Evolutionary conservation across 2,888 invertebrate species (phyloP).

Genomic region (Lydus trimaculatus): DNA sequence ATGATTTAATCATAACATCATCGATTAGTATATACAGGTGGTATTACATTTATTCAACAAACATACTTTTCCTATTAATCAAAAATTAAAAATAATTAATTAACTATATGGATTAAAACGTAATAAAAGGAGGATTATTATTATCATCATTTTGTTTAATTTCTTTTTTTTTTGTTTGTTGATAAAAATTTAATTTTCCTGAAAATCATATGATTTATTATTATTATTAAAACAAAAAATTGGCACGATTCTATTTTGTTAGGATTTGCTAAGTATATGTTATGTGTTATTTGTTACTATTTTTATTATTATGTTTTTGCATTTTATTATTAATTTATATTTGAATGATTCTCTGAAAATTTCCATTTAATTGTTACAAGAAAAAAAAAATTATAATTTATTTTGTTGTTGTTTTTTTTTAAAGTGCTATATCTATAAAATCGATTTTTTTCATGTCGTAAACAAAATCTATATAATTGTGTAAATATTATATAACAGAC

Average conservation of each 20-base stretch:
- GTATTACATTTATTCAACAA: background rate
- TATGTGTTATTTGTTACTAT: background rate
- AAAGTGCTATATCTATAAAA: background rate
- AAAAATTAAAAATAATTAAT: background rate
- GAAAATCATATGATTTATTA: background rate
- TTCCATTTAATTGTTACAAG: background rate
- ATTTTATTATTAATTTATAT: background rate
- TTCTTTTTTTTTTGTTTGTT: background rate
- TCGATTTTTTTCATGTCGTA: background rate
- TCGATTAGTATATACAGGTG: too few species aligned
- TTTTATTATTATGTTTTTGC: background rate
- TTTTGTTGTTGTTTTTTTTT: too few species aligned
- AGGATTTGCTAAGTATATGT: background rate
- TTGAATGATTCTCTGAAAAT: background rate
- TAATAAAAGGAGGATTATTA: too few species aligned
- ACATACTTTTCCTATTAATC: background rate
- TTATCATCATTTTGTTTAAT: too few species aligned
- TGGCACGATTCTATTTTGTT: background rate
- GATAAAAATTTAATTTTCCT: background rate
- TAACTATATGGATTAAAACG: too few species aligned
- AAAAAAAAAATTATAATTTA: too few species aligned
- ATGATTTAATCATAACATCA: background rate
- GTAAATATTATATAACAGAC: background rate
- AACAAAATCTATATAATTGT: background rate
- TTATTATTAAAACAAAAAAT: background rate